These are phyloP conservation scores for Aethes cnicana DNA, from an alignment of 2,888 invertebrate species.

Conservation along the genomic window DNA sequence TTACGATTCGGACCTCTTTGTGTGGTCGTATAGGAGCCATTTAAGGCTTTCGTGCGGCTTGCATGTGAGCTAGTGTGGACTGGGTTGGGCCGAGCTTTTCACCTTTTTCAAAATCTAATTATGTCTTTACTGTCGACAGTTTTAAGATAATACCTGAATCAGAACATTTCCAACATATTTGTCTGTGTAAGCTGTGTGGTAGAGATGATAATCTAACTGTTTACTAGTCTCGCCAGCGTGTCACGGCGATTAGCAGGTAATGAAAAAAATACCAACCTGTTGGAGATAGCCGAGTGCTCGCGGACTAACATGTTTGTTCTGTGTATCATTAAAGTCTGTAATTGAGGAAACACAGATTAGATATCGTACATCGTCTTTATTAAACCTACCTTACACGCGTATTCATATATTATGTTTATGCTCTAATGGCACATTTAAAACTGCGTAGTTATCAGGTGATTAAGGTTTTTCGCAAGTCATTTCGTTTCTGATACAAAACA, in stretches of 20 bases:
- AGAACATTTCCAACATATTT: no score
- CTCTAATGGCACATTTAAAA: no score
- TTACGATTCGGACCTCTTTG: constrained; percentile 70
- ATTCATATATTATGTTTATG: neutral
- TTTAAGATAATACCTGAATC: no score
- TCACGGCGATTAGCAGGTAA: neutral
- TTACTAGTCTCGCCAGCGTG: neutral
- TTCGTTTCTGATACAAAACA: no score
- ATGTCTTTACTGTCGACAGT: no score
- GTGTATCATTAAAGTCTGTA: neutral
- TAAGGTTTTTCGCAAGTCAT: no score
- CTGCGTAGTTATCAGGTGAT: no score
- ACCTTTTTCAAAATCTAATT: no score
- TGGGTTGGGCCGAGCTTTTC: no score
- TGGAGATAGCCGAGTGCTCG: constrained; percentile 10
- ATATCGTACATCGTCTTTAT: neutral
- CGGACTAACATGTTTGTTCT: constrained; percentile 17
- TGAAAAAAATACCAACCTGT: neutral
- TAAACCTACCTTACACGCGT: neutral
- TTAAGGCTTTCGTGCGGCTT: constrained; percentile 10
- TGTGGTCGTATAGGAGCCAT: constrained; percentile 47
- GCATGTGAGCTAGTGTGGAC: neutral
- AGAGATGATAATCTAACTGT: neutral
- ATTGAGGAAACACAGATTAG: neutral
- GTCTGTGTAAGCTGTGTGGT: no score